phyloP scores from a whole-genome alignment of 2,888 invertebrate genomes.

The Drosophila buzzatii region DNA sequence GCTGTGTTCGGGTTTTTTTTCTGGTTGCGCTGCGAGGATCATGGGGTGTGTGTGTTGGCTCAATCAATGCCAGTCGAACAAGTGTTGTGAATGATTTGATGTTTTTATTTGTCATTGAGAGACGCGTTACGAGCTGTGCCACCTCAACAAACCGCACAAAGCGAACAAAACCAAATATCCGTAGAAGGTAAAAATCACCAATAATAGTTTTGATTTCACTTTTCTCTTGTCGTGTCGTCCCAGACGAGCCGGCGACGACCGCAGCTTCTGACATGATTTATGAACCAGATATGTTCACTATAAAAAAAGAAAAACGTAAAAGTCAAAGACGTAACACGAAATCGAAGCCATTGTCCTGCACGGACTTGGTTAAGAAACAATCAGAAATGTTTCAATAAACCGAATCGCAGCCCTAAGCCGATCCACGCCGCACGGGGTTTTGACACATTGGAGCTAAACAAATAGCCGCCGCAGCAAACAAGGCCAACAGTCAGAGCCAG shows the following conservation, averaged over 20 bases:
- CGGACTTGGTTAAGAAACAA: constrained; percentile 65
- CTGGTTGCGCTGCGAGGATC: constrained; percentile 60
- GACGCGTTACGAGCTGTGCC: constrained; percentile 42
- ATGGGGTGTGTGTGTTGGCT: constrained; percentile 73
- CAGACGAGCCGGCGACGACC: constrained; percentile 67
- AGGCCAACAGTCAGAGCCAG: constrained; percentile 9
- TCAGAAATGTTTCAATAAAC: constrained; percentile 79
- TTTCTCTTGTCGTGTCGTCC: constrained; percentile 44
- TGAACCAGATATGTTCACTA: constrained; percentile 37
- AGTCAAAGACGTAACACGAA: constrained; percentile 11
- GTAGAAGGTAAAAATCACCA: constrained; percentile 30
- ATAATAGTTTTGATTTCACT: constrained; percentile 78
- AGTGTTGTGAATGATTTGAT: constrained; percentile 81
- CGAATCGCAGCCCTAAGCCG: constrained; percentile 41
- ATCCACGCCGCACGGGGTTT: constrained; percentile 41
- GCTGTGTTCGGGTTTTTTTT: constrained; percentile 10
- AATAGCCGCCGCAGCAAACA: constrained; percentile 36
- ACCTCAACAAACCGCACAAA: constrained; percentile 76
- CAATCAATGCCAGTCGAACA: constrained; percentile 79
- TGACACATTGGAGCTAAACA: constrained; percentile 47
- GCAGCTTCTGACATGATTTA: constrained; percentile 74
- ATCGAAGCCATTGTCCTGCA: constrained; percentile 61
- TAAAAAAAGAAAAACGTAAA: background rate
- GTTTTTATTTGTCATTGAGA: constrained; percentile 74
- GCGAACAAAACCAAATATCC: constrained; percentile 24